Evolutionary conservation across 2,797 vertebrate species (phyloP).

Genomic region (Acrossocheilus fasciatus): DNA sequence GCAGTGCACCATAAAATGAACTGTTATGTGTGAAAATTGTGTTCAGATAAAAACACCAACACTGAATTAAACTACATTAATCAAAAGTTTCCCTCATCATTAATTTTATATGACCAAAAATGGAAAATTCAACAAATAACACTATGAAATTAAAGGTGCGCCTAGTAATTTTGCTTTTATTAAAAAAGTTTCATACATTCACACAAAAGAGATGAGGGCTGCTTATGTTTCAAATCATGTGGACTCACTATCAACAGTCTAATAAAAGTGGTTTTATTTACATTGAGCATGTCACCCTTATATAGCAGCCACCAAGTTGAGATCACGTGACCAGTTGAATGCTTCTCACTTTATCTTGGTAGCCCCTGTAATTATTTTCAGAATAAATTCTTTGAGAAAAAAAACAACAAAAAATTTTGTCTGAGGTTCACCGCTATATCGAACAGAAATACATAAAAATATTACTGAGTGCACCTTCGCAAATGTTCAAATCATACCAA

Average conservation of each 20-base stretch:
- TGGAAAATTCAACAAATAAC: neutral
- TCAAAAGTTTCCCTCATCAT: neutral
- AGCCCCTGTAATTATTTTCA: neutral
- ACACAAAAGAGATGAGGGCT: neutral
- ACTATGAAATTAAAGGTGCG: slow-evolving; percentile 1
- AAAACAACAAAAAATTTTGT: too few species aligned
- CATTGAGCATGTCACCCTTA: neutral
- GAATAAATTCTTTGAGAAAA: too few species aligned
- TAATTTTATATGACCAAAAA: neutral
- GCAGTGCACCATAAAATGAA: neutral
- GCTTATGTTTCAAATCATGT: neutral
- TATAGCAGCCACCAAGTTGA: neutral
- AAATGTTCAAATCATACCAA: neutral
- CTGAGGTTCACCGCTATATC: neutral
- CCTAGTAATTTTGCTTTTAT: neutral
- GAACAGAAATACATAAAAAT: neutral
- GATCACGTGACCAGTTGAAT: neutral
- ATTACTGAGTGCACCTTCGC: neutral
- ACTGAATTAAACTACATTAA: slow-evolving; percentile 1
- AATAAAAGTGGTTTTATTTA: neutral
- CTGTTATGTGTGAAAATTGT: neutral
- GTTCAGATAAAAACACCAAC: neutral
- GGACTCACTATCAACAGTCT: neutral
- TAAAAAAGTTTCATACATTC: neutral
- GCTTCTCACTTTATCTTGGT: neutral